A percentile compares a stretch with the other conserved stretches of the same genome.
Evolutionary conservation across 1,140 invertebrate species (phyloP).

Genomic region (Tetramorium parvispinum): DNA sequence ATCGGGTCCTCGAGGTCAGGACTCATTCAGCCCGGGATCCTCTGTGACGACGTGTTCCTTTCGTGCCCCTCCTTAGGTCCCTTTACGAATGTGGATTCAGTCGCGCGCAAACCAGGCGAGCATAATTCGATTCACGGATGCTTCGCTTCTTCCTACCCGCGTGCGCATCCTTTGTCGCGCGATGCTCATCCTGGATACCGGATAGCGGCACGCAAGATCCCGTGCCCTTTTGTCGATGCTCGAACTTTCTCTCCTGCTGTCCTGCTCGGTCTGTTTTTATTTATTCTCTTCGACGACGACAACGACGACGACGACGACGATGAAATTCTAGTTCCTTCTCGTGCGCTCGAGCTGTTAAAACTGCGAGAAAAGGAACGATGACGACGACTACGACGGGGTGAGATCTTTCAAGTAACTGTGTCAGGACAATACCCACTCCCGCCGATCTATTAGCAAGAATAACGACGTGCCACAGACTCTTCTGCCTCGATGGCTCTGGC

Average conservation of each 20-base stretch:
- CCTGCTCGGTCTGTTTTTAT: slow-evolving; percentile 55
- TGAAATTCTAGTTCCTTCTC: slow-evolving; percentile 22
- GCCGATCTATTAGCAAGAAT: slow-evolving; percentile 82
- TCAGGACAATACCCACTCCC: slow-evolving; percentile 73
- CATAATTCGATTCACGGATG: slow-evolving; percentile 82
- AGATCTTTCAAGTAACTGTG: slow-evolving; percentile 64
- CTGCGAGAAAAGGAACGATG: slow-evolving; percentile 35
- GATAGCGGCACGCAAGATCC: slow-evolving; percentile 38
- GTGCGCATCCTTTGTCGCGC: slow-evolving; percentile 56
- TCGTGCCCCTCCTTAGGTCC: slow-evolving; percentile 16
- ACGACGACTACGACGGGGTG: slow-evolving; percentile 13
- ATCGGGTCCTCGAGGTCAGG: slow-evolving; percentile 70
- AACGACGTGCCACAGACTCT: slow-evolving; percentile 75
- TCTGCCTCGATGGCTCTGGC: slow-evolving; percentile 56
- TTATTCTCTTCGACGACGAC: slow-evolving; percentile 57
- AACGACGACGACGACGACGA: neutral
- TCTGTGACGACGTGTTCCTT: slow-evolving; percentile 43
- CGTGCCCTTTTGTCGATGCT: slow-evolving; percentile 54
- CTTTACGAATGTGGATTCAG: slow-evolving; percentile 24
- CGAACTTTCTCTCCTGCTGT: slow-evolving; percentile 19
- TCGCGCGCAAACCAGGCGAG: slow-evolving; percentile 77
- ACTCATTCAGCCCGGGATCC: slow-evolving; percentile 61
- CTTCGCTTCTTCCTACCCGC: slow-evolving; percentile 63
- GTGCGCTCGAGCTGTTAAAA: slow-evolving; percentile 28
- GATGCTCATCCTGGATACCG: slow-evolving; percentile 64